Evolutionary conservation across 2,113 vertebrate species (phyloP), one percentile per base, ranked within the genome.

Genomic region (Alexandromys fortis): DNA sequence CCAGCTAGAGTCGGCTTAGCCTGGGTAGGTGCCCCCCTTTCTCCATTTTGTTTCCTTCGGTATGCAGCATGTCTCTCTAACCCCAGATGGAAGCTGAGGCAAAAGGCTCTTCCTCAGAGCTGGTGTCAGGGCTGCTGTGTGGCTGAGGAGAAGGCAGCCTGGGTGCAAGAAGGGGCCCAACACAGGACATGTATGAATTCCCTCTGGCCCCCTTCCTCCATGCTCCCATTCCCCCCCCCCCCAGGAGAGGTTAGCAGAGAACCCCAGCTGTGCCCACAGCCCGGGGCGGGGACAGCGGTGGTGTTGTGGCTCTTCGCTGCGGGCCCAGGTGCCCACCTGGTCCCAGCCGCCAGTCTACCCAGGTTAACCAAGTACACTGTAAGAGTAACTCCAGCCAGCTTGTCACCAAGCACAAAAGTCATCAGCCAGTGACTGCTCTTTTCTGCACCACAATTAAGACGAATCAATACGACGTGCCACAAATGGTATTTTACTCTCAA

Each of bases 391-490:
- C 98, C 98, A 98, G 98, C 98, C 98, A 98, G 99, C 98, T 98
- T 99, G 98, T 99, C 98, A 98, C 99, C 97, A 82, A 98, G 99
- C 98, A 99, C 98, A 99, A 98, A 99, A 99, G 99, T 99, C 99
- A 99, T 99, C 98, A 98, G 98, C 98, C 97, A 98, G 98, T 98
- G 98, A 98, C 99, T 99, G 99, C 99, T 99, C 99, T 99, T 99
- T 99, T 99, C 98, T 99, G 98, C 98, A 99, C 98, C 98, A 99
- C 99, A 99, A 99, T 99, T 99, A 99, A 99, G 99, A 99, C 98
- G 98, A 99, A 98, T 99, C 98, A 99, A 99, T 98, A 98, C 98
- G 98, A 98, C 97, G 98, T 99, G 99, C 98, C 98, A 98, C 98
- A 99, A 99, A 99, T 98, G 98, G 98, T 99, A 99, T 99, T 99